Conservation (phyloP, 35 echinoderm and acorn worm genomes). For the Apostichopus parvimensis region DNA sequence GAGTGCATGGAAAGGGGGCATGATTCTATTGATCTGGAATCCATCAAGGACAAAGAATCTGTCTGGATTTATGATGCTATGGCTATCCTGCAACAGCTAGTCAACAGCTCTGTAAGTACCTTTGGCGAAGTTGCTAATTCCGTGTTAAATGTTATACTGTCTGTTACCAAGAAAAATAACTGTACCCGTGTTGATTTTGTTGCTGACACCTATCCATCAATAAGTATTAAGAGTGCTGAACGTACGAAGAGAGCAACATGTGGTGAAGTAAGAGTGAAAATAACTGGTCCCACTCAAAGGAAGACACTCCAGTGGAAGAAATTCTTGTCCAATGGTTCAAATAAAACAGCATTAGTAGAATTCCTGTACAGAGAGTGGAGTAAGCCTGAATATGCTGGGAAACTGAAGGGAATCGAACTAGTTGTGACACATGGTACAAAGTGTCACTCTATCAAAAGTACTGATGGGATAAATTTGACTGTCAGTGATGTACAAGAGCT, state of each 20-base stretch:
- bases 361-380: too few relatives aligned
- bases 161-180: neutral
- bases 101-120: slow-evolving; percentile 18
- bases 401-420: slow-evolving; percentile 45
- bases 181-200: slow-evolving; percentile 56
- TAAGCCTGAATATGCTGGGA: neutral
- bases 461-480: too few relatives aligned
- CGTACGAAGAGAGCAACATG: slow-evolving; percentile 13
- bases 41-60: neutral
- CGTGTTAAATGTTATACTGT: slow-evolving; percentile 30
- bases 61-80: slow-evolving; percentile 58
- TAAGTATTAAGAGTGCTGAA: slow-evolving; percentile 55
- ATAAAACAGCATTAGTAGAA: too few relatives aligned
- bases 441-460: too few relatives aligned
- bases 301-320: too few relatives aligned
- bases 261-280: neutral
- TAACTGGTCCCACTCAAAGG: too few relatives aligned
- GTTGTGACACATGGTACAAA: slow-evolving; percentile 40
- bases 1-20: neutral
- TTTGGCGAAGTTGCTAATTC: slow-evolving; percentile 44
- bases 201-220: slow-evolving; percentile 22
- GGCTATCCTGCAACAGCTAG: slow-evolving; percentile 61
- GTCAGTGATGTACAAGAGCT: neutral
- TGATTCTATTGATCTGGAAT: neutral
- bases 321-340: too few relatives aligned